Evolutionary conservation across 2,888 invertebrate species (phyloP).

Genomic region (Dinocampus coccinellae): DNA sequence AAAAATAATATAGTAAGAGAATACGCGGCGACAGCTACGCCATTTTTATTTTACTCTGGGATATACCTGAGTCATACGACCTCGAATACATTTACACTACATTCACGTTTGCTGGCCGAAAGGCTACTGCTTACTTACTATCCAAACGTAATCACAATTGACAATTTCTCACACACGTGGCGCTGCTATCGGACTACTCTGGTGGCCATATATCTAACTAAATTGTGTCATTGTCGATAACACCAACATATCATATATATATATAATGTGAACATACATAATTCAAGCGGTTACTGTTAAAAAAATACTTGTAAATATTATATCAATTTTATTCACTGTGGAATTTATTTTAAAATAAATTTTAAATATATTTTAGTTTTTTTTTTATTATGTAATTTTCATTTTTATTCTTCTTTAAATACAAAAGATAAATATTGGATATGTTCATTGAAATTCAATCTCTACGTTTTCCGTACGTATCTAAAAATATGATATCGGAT

Average conservation of each 20-base stretch:
- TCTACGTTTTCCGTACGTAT: too few relatives aligned
- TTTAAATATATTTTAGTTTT: too few relatives aligned
- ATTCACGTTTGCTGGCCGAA: constrained; percentile 51
- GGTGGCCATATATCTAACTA: constrained; percentile 8
- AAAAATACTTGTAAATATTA: too few relatives aligned
- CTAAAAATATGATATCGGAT: too few relatives aligned
- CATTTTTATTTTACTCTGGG: constrained; percentile 53
- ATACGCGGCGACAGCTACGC: constrained; percentile 51
- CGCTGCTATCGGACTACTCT: not conserved
- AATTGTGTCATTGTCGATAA: constrained; percentile 18
- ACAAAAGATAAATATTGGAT: too few relatives aligned
- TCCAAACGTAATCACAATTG: not conserved
- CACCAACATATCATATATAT: not conserved
- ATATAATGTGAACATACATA: too few relatives aligned
- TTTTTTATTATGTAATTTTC: too few relatives aligned
- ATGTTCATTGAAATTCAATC: too few relatives aligned
- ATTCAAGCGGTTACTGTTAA: too few relatives aligned
- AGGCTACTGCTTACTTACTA: constrained; percentile 51
- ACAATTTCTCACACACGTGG: not conserved
- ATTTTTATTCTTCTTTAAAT: too few relatives aligned
- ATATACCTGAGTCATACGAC: constrained; percentile 39
- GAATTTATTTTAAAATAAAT: too few relatives aligned
- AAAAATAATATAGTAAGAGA: constrained; percentile 28
- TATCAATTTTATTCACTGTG: too few relatives aligned
- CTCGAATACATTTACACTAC: constrained; percentile 39